phyloP scores from a whole-genome alignment of 2,113 vertebrate species.

The Parus major region DNA sequence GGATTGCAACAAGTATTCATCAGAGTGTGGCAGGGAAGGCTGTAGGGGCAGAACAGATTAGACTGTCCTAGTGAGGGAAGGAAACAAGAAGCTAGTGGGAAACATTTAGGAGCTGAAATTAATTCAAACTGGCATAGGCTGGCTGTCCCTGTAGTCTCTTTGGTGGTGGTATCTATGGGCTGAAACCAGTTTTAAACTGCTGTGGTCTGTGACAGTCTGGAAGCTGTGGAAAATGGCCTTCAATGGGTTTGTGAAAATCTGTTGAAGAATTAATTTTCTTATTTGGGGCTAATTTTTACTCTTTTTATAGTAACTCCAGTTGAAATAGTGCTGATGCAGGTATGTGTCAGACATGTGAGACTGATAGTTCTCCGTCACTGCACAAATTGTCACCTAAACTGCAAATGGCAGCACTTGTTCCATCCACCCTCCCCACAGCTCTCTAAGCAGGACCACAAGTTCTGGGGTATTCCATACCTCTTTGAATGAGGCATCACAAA shows the following conservation, averaged over 20 bases:
- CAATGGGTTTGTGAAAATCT: not conserved
- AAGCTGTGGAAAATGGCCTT: not conserved
- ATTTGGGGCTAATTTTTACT: not conserved
- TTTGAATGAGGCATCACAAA: not conserved
- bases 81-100: not conserved
- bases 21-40: not conserved
- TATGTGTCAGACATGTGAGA: not conserved
- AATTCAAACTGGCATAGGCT: not conserved
- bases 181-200: not conserved
- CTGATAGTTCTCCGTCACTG: not conserved
- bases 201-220: not conserved
- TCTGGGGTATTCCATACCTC: not conserved
- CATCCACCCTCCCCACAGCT: no score
- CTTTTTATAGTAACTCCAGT: not conserved
- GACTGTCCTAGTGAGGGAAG: not conserved
- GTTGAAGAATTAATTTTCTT: not conserved
- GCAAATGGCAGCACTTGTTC: not conserved
- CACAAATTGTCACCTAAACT: not conserved
- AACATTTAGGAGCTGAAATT: not conserved
- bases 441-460: not conserved
- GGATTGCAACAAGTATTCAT: conserved; percentile 26
- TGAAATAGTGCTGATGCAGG: not conserved
- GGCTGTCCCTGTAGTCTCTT: not conserved
- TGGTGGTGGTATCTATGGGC: not conserved
- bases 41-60: not conserved